These are phyloP conservation scores for Erebia epiphron DNA, from an alignment of 2,888 invertebrate species.

Conservation along the genomic window DNA sequence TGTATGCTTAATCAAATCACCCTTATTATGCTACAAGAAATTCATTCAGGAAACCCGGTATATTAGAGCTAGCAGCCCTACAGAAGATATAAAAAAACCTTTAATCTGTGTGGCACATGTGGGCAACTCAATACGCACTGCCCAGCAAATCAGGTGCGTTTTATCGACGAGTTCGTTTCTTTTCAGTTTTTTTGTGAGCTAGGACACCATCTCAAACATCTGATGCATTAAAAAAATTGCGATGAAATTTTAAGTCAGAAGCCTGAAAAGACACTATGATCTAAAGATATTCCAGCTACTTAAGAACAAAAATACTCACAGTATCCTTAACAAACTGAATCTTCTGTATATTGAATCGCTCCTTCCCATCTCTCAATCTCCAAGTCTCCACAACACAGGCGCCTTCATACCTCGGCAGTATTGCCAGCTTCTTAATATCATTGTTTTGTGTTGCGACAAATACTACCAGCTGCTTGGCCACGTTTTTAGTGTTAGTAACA, in stretches of 20 bases:
- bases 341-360: conserved; percentile 82
- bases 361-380: conserved; percentile 85
- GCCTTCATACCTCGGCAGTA: conserved; percentile 86
- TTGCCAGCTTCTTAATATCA: conserved; percentile 90
- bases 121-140: no score
- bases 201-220: no score
- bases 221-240: neutral
- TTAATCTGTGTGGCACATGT: no score
- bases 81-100: no score
- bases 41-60: no score
- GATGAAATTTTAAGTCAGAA: neutral
- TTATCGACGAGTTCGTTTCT: no score
- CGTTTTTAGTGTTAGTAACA: conserved; percentile 87
- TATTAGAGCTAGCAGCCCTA: no score
- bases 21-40: no score
- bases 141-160: no score
- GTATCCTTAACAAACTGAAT: conserved; percentile 92
- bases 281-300: neutral
- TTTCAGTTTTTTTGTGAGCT: no score
- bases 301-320: conserved; percentile 64
- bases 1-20: no score
- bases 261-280: neutral
- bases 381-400: conserved; percentile 94
- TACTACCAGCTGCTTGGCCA: conserved; percentile 88
- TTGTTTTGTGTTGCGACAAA: conserved; percentile 91